These are phyloP conservation scores for Esox niger DNA, from an alignment of 2,113 vertebrate genomes.

Conservation along the genomic window DNA sequence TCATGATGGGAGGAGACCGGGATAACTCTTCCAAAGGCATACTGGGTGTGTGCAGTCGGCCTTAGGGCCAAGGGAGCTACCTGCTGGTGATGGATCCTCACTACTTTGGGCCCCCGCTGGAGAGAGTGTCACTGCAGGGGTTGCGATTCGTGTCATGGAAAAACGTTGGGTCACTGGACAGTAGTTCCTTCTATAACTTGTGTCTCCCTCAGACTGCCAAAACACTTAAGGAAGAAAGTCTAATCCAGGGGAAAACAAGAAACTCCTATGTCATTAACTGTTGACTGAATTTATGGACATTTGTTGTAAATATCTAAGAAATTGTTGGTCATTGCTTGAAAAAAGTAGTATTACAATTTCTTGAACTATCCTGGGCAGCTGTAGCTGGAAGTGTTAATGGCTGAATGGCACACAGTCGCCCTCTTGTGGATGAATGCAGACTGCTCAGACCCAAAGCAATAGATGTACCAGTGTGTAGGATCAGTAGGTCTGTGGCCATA, in stretches of 20 bases:
- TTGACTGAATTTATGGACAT: too few relatives aligned
- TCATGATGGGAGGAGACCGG: constrained; percentile 82
- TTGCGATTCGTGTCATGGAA: constrained; percentile 78
- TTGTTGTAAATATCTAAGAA: too few relatives aligned
- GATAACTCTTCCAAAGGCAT: constrained; percentile 79
- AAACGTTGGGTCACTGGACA: constrained; percentile 67
- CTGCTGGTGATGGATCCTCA: constrained; percentile 79
- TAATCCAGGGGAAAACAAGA: too few relatives aligned
- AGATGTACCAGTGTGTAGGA: not conserved
- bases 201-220: constrained; percentile 75
- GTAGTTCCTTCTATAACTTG: constrained; percentile 82
- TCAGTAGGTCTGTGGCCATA: too few relatives aligned
- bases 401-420: constrained; percentile 16
- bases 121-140: constrained; percentile 59
- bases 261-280: too few relatives aligned
- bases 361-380: too few relatives aligned
- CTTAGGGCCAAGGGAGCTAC: constrained; percentile 48
- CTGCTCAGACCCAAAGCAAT: not conserved
- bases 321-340: too few relatives aligned
- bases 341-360: too few relatives aligned
- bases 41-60: constrained; percentile 70
- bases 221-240: not conserved
- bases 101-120: constrained; percentile 62
- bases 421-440: constrained; percentile 25
- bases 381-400: too few relatives aligned